Percentiles rank a stretch among this genome's conserved stretches.
These are phyloP conservation scores for Calliphora vomitoria DNA, from an alignment of 2,888 invertebrate species.

Conservation along the genomic window DNA sequence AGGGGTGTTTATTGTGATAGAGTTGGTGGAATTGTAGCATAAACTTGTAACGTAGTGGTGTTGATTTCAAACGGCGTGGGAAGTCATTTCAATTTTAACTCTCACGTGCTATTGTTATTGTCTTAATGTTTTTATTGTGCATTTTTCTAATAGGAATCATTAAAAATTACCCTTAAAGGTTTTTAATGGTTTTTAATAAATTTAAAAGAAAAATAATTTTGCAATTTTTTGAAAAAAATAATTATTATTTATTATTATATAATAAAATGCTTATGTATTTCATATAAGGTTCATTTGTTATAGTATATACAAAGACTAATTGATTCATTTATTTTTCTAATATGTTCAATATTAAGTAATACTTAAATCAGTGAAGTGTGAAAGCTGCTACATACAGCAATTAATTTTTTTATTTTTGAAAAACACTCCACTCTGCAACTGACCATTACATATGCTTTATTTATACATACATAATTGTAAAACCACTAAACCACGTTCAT, in stretches of 20 bases:
- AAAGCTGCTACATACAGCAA: constrained; percentile 20
- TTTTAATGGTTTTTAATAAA: constrained; percentile 67
- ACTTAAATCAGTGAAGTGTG: constrained; percentile 33
- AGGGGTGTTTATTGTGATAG: constrained; percentile 63
- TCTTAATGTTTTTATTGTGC: constrained; percentile 17
- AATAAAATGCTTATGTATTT: background rate
- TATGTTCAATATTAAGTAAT: background rate
- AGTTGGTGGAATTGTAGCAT: constrained; percentile 43
- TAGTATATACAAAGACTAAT: background rate
- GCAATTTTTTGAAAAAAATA: constrained; percentile 10
- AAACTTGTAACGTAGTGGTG: constrained; percentile 50
- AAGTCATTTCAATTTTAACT: constrained; percentile 72
- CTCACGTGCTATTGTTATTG: constrained; percentile 71
- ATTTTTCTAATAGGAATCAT: constrained; percentile 62
- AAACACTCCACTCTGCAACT: background rate
- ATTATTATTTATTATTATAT: background rate
- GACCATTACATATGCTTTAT: constrained; percentile 20
- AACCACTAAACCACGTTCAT: background rate
- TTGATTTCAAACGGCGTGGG: constrained; percentile 72
- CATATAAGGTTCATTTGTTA: background rate
- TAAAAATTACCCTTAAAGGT: constrained; percentile 72
- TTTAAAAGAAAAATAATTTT: constrained; percentile 43
- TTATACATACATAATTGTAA: background rate
- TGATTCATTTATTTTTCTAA: background rate
- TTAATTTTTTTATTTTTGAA: too few relatives aligned